Evolutionary conservation across 2,888 invertebrate species (phyloP).

Genomic region (Julus scanicus): DNA sequence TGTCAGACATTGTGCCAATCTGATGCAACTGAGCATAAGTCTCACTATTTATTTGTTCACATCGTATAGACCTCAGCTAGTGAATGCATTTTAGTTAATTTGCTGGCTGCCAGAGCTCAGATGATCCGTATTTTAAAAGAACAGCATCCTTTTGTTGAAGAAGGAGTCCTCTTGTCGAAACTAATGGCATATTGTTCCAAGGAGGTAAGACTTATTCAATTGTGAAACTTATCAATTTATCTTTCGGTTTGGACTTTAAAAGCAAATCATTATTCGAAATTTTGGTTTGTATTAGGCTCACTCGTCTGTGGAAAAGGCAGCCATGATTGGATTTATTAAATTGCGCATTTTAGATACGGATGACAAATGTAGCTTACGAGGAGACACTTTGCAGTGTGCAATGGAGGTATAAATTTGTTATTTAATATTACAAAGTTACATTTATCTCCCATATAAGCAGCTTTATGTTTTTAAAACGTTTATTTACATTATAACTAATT

Average conservation of each 20-base stretch:
- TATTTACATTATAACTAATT: too few species aligned
- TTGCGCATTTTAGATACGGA: conserved; percentile 89
- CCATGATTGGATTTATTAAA: conserved; percentile 93
- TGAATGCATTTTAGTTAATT: conserved; percentile 90
- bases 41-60: not conserved
- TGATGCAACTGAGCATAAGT: not conserved
- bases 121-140: conserved; percentile 86
- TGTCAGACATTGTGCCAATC: not conserved
- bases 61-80: conserved; percentile 88
- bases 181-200: conserved; percentile 80
- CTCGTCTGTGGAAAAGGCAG: conserved; percentile 92
- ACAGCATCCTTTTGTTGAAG: conserved; percentile 86
- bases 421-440: too few species aligned
- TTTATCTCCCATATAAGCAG: too few species aligned
- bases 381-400: conserved; percentile 80
- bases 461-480: too few species aligned
- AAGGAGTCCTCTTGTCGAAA: conserved; percentile 88
- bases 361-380: conserved; percentile 81
- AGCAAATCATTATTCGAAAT: conserved; percentile 54
- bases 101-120: conserved; percentile 91
- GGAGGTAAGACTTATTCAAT: conserved; percentile 62
- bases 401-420: conserved; percentile 61
- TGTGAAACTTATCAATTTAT: not conserved
- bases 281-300: conserved; percentile 87
- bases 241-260: conserved; percentile 46